These are phyloP conservation scores for Elaphurus davidianus DNA, from an alignment of 2,113 vertebrate genomes.

Conservation along the genomic window DNA sequence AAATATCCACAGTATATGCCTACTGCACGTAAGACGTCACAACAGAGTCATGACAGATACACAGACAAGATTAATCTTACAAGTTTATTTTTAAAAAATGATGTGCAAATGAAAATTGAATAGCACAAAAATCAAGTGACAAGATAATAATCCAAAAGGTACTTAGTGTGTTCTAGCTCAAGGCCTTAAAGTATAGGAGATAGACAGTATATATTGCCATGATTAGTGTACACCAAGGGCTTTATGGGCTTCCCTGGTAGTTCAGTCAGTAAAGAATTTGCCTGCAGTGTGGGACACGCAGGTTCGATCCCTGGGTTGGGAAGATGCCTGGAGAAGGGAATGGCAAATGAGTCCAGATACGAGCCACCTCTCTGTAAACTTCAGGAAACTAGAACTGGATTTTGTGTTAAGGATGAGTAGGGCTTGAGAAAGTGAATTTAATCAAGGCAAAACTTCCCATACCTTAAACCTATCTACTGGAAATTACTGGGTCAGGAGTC, in stretches of 20 bases:
- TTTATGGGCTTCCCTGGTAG: neutral
- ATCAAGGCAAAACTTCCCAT: neutral
- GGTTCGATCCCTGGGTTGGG: neutral
- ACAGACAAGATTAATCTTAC: neutral
- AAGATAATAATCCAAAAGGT: neutral
- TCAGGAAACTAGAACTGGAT: neutral
- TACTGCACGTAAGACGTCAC: neutral
- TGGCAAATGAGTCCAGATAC: neutral
- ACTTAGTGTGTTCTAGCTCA: neutral
- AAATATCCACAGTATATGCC: neutral
- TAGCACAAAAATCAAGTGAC: neutral
- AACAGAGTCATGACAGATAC: neutral
- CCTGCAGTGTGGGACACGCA: neutral
- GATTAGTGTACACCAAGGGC: neutral
- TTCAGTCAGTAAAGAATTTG: neutral
- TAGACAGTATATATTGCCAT: neutral
- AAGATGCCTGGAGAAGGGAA: neutral
- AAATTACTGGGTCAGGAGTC: neutral
- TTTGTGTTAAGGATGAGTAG: neutral
- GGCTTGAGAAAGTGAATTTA: neutral
- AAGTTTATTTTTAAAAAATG: neutral
- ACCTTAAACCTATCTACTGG: neutral
- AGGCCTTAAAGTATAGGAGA: neutral
- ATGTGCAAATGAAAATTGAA: neutral
- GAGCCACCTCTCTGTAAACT: neutral